These are phyloP conservation scores for Melipona beecheii DNA, from an alignment of 2,888 invertebrate species.

Conservation along the genomic window DNA sequence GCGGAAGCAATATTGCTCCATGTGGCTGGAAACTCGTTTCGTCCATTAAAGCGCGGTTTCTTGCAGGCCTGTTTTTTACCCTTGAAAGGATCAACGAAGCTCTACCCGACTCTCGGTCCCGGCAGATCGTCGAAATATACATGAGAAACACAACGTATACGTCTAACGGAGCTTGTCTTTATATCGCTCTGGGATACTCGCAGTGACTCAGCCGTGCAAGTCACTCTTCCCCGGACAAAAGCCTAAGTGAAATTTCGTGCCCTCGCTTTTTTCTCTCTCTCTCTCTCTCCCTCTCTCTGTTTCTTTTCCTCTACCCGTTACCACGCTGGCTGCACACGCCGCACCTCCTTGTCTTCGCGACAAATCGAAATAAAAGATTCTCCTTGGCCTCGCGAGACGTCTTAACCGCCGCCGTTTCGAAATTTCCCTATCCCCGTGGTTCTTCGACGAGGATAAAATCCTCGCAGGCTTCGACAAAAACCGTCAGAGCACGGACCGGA, in stretches of 20 bases:
- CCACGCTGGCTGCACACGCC: slow-evolving; percentile 37
- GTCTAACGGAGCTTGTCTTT: slow-evolving; percentile 52
- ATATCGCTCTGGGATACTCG: slow-evolving; percentile 55
- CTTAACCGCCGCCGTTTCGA: slow-evolving; percentile 57
- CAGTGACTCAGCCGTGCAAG: slow-evolving; percentile 63
- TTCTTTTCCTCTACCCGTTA: neutral
- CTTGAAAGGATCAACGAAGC: slow-evolving; percentile 48
- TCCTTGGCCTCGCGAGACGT: slow-evolving; percentile 58
- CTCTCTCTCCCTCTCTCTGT: neutral
- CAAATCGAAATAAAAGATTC: slow-evolving; percentile 72
- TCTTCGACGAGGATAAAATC: slow-evolving; percentile 30
- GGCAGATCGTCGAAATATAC: slow-evolving; percentile 65
- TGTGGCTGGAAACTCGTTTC: slow-evolving; percentile 80
- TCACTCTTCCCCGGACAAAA: slow-evolving; percentile 62
- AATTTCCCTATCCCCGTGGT: slow-evolving; percentile 53
- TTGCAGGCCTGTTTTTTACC: slow-evolving; percentile 67
- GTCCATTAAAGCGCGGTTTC: slow-evolving; percentile 80
- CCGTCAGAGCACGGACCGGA: slow-evolving; percentile 20
- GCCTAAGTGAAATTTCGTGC: slow-evolving; percentile 78
- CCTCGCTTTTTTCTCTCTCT: slow-evolving; percentile 40
- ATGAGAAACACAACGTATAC: slow-evolving; percentile 53
- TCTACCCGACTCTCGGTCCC: slow-evolving; percentile 42
- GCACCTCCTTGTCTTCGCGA: slow-evolving; percentile 50
- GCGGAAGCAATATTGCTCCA: slow-evolving; percentile 78
- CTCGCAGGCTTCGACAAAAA: slow-evolving; percentile 48